Evolutionary conservation across 2,888 invertebrate genomes (phyloP).

Genomic region (Plagodis dolabraria): DNA sequence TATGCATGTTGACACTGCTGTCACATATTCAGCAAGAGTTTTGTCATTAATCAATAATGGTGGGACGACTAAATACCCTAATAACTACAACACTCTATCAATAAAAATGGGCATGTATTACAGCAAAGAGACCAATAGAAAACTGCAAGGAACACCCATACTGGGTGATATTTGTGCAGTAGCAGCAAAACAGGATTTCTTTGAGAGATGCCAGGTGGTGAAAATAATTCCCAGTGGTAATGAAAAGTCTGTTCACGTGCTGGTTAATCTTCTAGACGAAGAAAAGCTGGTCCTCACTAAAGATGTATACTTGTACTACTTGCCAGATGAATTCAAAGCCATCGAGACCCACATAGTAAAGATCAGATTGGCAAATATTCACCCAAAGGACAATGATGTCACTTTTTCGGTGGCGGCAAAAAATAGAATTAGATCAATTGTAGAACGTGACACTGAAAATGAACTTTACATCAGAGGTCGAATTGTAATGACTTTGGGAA

Average conservation of each 20-base stretch:
- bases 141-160: constrained; percentile 66
- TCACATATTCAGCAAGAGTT: constrained; percentile 85
- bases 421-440: constrained; percentile 54
- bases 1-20: constrained; percentile 84
- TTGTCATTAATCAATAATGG: constrained; percentile 49
- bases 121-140: constrained; percentile 62
- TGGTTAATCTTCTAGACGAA: constrained; percentile 86
- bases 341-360: constrained; percentile 73
- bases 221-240: constrained; percentile 65
- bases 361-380: constrained; percentile 64
- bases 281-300: constrained; percentile 74
- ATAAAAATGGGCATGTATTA: constrained; percentile 71
- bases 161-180: constrained; percentile 86
- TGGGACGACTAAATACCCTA: constrained; percentile 55
- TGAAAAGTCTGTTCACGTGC: constrained; percentile 59
- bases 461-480: constrained; percentile 68
- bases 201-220: constrained; percentile 83
- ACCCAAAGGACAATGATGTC: constrained; percentile 71
- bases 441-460: constrained; percentile 56
- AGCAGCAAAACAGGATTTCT: constrained; percentile 71
- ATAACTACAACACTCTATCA: constrained; percentile 60
- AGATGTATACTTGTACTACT: constrained; percentile 71
- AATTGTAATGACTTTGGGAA: constrained; percentile 84
- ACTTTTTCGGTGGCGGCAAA: constrained; percentile 66
- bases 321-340: constrained; percentile 79